Conservation (phyloP, 2,888 invertebrate species). For the Lasioglossum calceatum region DNA sequence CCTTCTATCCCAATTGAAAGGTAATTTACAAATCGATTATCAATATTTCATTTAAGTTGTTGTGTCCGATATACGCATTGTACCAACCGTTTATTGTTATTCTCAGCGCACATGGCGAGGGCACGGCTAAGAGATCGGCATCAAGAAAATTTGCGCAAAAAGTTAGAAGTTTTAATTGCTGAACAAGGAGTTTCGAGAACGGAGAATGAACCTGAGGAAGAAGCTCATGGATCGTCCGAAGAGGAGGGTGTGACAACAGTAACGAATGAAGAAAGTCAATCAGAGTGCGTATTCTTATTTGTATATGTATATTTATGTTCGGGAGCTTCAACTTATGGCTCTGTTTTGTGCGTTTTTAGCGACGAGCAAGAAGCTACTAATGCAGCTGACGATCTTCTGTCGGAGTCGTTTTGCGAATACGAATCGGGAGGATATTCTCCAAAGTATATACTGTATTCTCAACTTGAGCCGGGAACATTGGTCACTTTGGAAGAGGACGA, state of each 20-base stretch:
- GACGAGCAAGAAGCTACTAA: conserved; percentile 75
- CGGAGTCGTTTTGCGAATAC: conserved; percentile 89
- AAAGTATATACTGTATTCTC: conserved; percentile 86
- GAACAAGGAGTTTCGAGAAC: conserved; percentile 89
- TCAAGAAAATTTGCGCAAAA: conserved; percentile 94
- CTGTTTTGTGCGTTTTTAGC: conserved; percentile 66
- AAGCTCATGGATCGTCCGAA: neutral
- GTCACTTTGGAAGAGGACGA: conserved; percentile 92
- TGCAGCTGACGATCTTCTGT: conserved; percentile 85
- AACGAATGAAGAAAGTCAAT: conserved; percentile 82
- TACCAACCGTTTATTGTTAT: conserved; percentile 17
- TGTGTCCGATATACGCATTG: neutral
- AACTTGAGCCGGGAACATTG: conserved; percentile 91
- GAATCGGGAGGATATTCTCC: conserved; percentile 95
- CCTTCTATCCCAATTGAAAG: conserved; percentile 96
- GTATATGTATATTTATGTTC: neutral
- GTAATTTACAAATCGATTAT: conserved; percentile 79
- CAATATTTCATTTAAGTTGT: neutral
- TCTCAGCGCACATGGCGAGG: conserved; percentile 95
- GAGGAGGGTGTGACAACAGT: conserved; percentile 52
- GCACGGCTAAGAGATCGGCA: conserved; percentile 96
- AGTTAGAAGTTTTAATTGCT: conserved; percentile 95
- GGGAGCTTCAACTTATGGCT: neutral
- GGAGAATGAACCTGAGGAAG: conserved; percentile 77
- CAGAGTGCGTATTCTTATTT: conserved; percentile 71